Base-by-base conservation (phyloP, 1,140 invertebrate species). In the Melitaea cinxia region DNA sequence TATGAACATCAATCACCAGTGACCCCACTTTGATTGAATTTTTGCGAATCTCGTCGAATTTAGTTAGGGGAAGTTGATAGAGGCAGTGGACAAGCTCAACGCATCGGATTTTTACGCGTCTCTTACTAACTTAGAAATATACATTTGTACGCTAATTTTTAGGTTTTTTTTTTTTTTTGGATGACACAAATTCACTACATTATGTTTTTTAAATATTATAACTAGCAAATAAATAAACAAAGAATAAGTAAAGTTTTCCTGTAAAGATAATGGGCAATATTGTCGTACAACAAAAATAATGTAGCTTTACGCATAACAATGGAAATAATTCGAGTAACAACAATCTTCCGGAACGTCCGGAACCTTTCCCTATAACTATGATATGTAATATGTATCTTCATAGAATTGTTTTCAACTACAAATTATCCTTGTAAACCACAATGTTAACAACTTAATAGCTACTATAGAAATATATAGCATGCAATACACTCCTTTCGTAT, bases 21-120 rank as follows among this genome's bases (percentile, higher is more conserved):
- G 66, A 62, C 61, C 62, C 60, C 21, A 30, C 39, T 33, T 65
- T 72, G 75, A 79, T 77, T 75, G 62, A 70, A 68, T 63, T 65
- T 66, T 67, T 45, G 21, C 33, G 42, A 47, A 58, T 33, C 56
- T 37, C 2, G 14, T 21, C n/a, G n/a, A 19, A 56, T 42, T 33
- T 23, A 7, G 15, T 21, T 15, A 45, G 15, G 17, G 39, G 12
- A 45, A 45, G 17, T 45, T 45, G 21, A 56, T n/a, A 58, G 39
- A 33, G 55, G 37, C n/a, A 42, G 10, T 1, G 26, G 55, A 45
- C 37, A 57, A 28, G 28, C 7, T 37, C 35, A 37, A 23, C 33
- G 33, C 37, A 39, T 55, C 15, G 17, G 19, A 21, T 14, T 39
- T 39, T 37, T 14, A 19, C 14, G 24, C 28, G 7, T 35, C 7